Evolutionary conservation across 2,888 invertebrate species (phyloP).

Genomic region (Athripsodes cinereus): DNA sequence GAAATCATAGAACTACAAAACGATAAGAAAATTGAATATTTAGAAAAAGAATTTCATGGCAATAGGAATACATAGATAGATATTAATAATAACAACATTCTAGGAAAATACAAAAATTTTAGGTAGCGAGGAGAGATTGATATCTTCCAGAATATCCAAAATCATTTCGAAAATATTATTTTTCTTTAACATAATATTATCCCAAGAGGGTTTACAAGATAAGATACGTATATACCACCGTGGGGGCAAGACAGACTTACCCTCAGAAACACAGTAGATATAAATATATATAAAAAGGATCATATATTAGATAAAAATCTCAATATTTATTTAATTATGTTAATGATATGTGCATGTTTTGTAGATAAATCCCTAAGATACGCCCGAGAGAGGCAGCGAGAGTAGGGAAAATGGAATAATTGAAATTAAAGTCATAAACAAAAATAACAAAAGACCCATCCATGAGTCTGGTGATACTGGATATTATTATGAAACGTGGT

Average conservation of each 20-base stretch:
- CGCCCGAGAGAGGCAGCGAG: background rate
- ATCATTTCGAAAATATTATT: background rate
- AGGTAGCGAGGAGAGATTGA: too few relatives aligned
- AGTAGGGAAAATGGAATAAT: background rate
- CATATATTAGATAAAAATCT: background rate
- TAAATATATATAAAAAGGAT: background rate
- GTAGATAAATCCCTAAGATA: background rate
- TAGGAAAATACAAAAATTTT: background rate
- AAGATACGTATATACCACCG: background rate
- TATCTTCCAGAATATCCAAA: background rate
- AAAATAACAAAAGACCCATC: background rate
- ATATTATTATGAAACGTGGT: too few relatives aligned
- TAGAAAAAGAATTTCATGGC: too few relatives aligned
- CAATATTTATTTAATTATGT: slow-evolving; percentile 1
- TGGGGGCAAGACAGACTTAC: background rate
- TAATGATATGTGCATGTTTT: slow-evolving; percentile 2
- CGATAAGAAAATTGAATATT: too few relatives aligned
- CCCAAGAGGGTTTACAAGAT: background rate
- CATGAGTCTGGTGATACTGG: background rate
- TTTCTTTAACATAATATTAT: background rate
- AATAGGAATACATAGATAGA: too few relatives aligned
- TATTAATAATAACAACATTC: too few relatives aligned
- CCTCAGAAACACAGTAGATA: background rate
- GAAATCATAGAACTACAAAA: too few relatives aligned
- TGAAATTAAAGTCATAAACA: background rate